phyloP scores from a whole-genome alignment of 2,888 invertebrate genomes.

The Nomada hirtipes region DNA sequence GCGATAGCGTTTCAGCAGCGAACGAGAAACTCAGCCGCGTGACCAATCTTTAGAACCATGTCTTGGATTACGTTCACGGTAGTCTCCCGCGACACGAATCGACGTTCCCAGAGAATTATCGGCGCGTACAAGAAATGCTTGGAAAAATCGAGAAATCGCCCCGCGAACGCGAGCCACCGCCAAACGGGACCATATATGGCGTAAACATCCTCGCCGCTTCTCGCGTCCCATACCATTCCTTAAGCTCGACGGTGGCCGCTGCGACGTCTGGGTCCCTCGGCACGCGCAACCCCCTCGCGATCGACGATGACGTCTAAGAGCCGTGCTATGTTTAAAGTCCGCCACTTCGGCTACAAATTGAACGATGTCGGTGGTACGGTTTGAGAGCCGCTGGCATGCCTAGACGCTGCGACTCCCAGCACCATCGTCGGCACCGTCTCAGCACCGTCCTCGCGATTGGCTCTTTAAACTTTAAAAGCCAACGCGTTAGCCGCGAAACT shows the following conservation, averaged over 20 bases:
- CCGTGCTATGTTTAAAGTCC: not conserved
- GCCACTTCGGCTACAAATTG: not conserved
- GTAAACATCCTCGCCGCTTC: constrained; percentile 68
- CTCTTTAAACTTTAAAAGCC: constrained; percentile 84
- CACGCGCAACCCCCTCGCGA: constrained; percentile 5
- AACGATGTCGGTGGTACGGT: not conserved
- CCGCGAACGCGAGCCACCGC: constrained; percentile 64
- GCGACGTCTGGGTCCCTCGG: constrained; percentile 45
- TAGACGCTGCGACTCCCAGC: constrained; percentile 64
- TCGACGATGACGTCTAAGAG: not conserved
- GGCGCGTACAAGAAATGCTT: not conserved
- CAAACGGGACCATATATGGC: constrained; percentile 77
- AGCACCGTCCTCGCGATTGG: constrained; percentile 63
- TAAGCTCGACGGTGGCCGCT: constrained; percentile 38
- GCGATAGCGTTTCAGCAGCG: constrained; percentile 56
- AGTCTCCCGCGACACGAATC: not conserved
- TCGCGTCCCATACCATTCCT: constrained; percentile 59
- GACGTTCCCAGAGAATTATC: not conserved
- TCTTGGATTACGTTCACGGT: constrained; percentile 3
- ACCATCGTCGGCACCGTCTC: constrained; percentile 38
- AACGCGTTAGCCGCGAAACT: constrained; percentile 74
- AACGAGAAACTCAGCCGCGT: constrained; percentile 50
- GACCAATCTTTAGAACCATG: constrained; percentile 41
- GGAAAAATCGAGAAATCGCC: too few species aligned
- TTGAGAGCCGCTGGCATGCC: constrained; percentile 79